Conservation (phyloP, 2,113 vertebrate genomes). For the Pygoscelis antarcticus region DNA sequence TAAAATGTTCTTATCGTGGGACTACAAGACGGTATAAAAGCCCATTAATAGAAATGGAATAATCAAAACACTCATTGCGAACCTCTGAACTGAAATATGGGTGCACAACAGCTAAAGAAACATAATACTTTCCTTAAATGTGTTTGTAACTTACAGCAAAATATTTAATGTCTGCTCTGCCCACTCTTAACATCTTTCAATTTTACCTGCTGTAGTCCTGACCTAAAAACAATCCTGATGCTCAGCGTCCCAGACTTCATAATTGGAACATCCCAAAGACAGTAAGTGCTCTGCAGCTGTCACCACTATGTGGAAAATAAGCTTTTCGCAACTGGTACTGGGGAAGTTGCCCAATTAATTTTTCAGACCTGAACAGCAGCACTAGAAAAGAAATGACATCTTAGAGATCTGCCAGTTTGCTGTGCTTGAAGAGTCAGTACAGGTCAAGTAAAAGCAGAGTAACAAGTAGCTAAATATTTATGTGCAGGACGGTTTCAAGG, state of each 20-base stretch:
- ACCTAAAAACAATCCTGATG: not conserved
- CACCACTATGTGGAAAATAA: not conserved
- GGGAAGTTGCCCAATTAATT: not conserved
- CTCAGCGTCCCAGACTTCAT: not conserved
- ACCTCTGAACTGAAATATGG: not conserved
- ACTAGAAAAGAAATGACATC: not conserved
- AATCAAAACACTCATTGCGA: not conserved
- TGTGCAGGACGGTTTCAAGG: not conserved
- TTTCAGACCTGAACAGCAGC: not conserved
- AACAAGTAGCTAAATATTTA: not conserved
- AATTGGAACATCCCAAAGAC: not conserved
- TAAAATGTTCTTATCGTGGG: accelerated
- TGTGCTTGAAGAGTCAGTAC: not conserved
- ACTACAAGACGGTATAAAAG: not conserved
- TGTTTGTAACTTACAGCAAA: not conserved
- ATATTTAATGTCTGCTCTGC: not conserved
- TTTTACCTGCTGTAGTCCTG: not conserved
- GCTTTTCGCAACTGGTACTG: not conserved
- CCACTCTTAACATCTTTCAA: not conserved
- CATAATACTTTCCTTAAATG: not conserved
- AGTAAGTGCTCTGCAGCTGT: not conserved
- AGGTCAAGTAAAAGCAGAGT: not conserved
- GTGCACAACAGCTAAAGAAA: not conserved
- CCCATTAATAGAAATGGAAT: not conserved
- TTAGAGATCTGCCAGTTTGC: not conserved